These are phyloP conservation scores for Brachypterus glaber DNA, from an alignment of 2,888 invertebrate species.

Conservation along the genomic window DNA sequence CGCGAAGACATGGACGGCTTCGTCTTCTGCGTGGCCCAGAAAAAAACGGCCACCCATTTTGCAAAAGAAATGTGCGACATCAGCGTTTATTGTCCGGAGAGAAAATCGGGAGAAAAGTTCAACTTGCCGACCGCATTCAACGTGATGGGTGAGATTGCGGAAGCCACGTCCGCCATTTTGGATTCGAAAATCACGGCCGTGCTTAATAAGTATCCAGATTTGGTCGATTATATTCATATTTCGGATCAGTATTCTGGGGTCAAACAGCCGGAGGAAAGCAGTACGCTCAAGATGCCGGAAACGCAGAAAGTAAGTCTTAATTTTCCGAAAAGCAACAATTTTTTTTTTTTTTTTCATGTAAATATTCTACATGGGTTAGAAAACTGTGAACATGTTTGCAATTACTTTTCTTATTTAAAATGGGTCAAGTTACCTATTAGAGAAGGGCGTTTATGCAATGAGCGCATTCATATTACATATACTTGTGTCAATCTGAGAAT, in stretches of 20 bases:
- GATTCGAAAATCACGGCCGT: slow-evolving; percentile 72
- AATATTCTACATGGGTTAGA: too few species aligned
- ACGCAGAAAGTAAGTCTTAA: slow-evolving; percentile 31
- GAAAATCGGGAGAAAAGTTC: slow-evolving; percentile 35
- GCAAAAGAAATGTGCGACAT: slow-evolving; percentile 92
- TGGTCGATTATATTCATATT: slow-evolving; percentile 92
- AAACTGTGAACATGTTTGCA: too few species aligned
- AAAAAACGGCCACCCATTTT: slow-evolving; percentile 74
- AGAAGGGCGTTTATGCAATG: too few species aligned
- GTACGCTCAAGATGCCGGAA: slow-evolving; percentile 40
- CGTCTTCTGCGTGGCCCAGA: slow-evolving; percentile 84
- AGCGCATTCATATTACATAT: too few species aligned
- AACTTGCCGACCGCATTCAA: slow-evolving; percentile 43
- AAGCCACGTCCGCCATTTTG: slow-evolving; percentile 74
- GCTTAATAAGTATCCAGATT: slow-evolving; percentile 68
- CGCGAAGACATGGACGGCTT: slow-evolving; percentile 89
- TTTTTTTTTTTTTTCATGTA: slow-evolving; percentile 1
- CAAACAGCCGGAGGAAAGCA: slow-evolving; percentile 66
- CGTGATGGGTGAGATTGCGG: slow-evolving; percentile 83
- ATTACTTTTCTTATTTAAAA: too few species aligned
- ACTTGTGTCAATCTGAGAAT: too few species aligned
- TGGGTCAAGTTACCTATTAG: too few species aligned
- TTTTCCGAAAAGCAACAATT: too few species aligned
- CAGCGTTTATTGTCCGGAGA: slow-evolving; percentile 37
- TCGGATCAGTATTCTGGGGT: slow-evolving; percentile 93